Evolutionary conservation across 2,888 invertebrate genomes (phyloP), one percentile per base, ranked within the genome.

Genomic region (Agriopis leucophaearia): DNA sequence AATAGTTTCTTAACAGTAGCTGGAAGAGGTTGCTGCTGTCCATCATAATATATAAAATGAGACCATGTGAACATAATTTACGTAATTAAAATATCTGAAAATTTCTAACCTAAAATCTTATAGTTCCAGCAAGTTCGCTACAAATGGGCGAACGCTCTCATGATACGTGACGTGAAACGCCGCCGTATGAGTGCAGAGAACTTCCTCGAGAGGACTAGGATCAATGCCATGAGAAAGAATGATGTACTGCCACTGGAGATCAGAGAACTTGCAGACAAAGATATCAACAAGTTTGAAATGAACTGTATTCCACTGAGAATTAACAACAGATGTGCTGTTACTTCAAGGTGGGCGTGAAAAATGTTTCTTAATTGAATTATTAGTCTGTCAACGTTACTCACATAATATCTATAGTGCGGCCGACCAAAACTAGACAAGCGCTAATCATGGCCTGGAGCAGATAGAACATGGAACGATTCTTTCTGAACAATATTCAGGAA

Each of bases 131-230:
- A 96, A 95, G 92, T 96, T 13, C 95, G 97, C 45, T 95, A 95
- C 52, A 96, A 97, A 94, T 98, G 96, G 95, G 95, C 96, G 0
- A 97, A 97, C 85, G 96, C 96, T 95, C 95, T 95, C 81, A 99
- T 98, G 97, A 94, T 96, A 55, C 95, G 97, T 72, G 99, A 99
- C 87, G 97, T 97, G 0, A 97, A 97, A 83, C 95, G 97, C 42
- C 95, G 99, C 62, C 95, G 96, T 79, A 93, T 96, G 81, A 96
- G 96, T 0, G 95, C 96, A 47, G 96, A 98, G 83, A 94, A 96
- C 85, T 97, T 96, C 51, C 95, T 96, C 1, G 96, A 96, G 68
- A 95, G 99, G 73, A 92, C 98, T 64, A 95, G 99, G 66, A 94
- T 98, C 0, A 97, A 98, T 87, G 96, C 97, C 0, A 83, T 99